Evolutionary conservation across 2,113 vertebrate genomes (phyloP).

Genomic region (Gymnarchus niloticus): DNA sequence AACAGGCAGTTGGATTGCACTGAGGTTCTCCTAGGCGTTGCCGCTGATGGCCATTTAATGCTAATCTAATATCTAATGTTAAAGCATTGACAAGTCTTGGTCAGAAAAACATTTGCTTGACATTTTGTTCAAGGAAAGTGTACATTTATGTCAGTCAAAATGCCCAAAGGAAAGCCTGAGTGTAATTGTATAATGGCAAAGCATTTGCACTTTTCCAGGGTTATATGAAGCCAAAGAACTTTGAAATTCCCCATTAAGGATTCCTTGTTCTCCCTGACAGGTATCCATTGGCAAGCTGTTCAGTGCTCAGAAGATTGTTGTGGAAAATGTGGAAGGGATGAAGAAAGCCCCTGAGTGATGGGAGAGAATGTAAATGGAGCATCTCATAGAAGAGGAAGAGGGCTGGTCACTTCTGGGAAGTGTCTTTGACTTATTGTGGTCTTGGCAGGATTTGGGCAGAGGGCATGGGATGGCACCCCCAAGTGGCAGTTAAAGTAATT

Average conservation of each 20-base stretch:
- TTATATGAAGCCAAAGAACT: not conserved
- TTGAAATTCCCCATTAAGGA: not conserved
- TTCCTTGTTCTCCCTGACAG: constrained; percentile 51
- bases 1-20: not conserved
- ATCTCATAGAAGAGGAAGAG: constrained; percentile 15
- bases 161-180: not conserved
- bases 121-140: no score
- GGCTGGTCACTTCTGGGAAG: not conserved
- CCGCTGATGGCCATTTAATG: not conserved
- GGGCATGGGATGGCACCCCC: not conserved
- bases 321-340: constrained; percentile 56
- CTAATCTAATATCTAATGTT: not conserved
- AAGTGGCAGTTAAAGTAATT: not conserved
- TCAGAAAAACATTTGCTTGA: no score
- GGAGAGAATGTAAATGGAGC: not conserved
- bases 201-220: not conserved
- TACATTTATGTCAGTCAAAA: not conserved
- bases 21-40: not conserved
- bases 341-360: constrained; percentile 38
- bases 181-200: not conserved
- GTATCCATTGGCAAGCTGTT: constrained; percentile 67
- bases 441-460: not conserved
- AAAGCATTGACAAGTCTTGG: no score
- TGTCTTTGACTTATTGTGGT: not conserved
- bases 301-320: constrained; percentile 59